phyloP scores from a whole-genome alignment of 2,888 invertebrate species.

The Pseudeuparius sepicola region DNA sequence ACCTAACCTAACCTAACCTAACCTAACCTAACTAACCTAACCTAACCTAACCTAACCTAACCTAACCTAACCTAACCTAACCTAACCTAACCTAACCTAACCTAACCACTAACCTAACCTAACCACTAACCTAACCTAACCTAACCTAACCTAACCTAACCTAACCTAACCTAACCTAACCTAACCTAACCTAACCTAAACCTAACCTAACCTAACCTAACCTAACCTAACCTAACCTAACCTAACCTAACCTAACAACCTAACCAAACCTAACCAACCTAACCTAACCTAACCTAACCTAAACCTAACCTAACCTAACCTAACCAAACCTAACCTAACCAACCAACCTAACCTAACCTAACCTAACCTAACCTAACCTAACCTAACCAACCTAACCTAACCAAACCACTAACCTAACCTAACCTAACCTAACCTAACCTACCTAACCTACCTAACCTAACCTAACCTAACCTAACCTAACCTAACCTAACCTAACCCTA shows the following conservation, averaged over 20 bases:
- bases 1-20: neutral
- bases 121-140: no score
- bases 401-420: slow-evolving; percentile 1
- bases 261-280: slow-evolving; percentile 7
- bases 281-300: no score
- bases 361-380: slow-evolving; percentile 8
- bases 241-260: slow-evolving; percentile 3
- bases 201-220: no score
- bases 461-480: slow-evolving; percentile 11
- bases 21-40: neutral
- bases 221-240: no score
- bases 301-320: slow-evolving; percentile 7
- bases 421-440: slow-evolving; percentile 6
- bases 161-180: no score
- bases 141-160: no score
- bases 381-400: no score
- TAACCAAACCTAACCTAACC: slow-evolving; percentile 6
- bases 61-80: no score
- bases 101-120: no score
- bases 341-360: slow-evolving; percentile 7
- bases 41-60: no score
- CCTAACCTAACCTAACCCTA: slow-evolving; percentile 12
- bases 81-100: no score
- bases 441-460: slow-evolving; percentile 7
- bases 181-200: no score